Conservation (phyloP, 2,888 invertebrate genomes). For the Caenorhabditis angaria region DNA sequence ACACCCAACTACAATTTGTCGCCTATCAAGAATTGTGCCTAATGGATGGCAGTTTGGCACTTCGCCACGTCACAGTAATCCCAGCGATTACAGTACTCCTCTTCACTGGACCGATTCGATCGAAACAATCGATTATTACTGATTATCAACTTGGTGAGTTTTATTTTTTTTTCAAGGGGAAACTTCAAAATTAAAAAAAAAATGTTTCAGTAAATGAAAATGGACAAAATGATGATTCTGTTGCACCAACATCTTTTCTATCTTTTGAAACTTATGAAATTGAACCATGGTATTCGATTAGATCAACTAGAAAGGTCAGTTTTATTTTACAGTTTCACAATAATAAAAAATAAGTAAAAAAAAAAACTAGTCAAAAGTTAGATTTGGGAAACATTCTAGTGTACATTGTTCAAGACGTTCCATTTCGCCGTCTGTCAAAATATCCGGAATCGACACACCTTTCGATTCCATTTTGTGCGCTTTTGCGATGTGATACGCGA, state of each 20-base stretch:
- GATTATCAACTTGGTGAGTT: constrained; percentile 54
- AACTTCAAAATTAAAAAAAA: too few species aligned
- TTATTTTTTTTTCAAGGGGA: neutral
- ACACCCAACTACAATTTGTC: constrained; percentile 62
- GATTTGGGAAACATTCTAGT: neutral
- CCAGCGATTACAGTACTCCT: constrained; percentile 84
- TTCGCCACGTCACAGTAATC: constrained; percentile 82
- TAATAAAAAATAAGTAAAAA: neutral
- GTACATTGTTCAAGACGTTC: neutral
- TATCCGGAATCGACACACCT: neutral
- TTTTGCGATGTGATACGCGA: neutral
- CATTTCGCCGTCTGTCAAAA: neutral
- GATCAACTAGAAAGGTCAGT: constrained; percentile 14
- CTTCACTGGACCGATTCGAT: constrained; percentile 79
- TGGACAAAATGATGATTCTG: neutral
- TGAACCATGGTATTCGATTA: constrained; percentile 31
- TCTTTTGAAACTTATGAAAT: constrained; percentile 11
- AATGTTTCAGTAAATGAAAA: constrained; percentile 20
- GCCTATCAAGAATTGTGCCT: constrained; percentile 66
- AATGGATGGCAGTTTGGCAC: constrained; percentile 61
- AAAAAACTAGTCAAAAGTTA: neutral
- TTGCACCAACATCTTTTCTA: neutral
- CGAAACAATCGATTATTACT: constrained; percentile 41
- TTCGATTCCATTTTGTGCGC: neutral
- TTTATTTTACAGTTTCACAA: neutral